Percentiles rank a stretch among this genome's conserved stretches.
These are phyloP conservation scores for Agriopis leucophaearia DNA, from an alignment of 2,888 invertebrate species.

Conservation along the genomic window DNA sequence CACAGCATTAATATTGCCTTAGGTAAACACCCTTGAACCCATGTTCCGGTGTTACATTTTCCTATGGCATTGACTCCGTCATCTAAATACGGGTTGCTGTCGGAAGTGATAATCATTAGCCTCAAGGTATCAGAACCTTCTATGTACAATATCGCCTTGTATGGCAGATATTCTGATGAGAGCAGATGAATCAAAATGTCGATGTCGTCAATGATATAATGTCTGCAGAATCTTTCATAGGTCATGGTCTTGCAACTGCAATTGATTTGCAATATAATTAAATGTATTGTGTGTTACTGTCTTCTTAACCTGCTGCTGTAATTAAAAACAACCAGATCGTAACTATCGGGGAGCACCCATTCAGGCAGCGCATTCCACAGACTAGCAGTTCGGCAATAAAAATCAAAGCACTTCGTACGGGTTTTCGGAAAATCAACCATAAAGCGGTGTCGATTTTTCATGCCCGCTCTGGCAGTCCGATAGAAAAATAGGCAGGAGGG, in stretches of 20 bases:
- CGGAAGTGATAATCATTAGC: conserved; percentile 41
- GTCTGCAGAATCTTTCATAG: conserved; percentile 13
- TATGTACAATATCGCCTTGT: conserved; percentile 38
- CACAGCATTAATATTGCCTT: neutral
- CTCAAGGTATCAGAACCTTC: conserved; percentile 37
- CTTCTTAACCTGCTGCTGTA: no score
- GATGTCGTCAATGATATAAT: conserved; percentile 23
- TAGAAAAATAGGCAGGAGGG: no score
- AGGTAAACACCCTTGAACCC: conserved; percentile 19
- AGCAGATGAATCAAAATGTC: conserved; percentile 1
- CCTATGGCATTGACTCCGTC: conserved; percentile 36
- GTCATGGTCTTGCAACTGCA: conserved; percentile 11
- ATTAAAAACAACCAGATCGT: no score
- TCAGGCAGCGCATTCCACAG: no score
- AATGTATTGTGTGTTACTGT: neutral
- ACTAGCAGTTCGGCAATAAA: no score
- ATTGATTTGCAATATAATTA: neutral
- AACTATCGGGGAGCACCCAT: no score
- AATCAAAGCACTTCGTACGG: no score
- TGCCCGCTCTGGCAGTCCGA: no score
- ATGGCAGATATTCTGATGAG: conserved; percentile 33
- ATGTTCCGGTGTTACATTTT: conserved; percentile 34
- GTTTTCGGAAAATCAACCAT: no score
- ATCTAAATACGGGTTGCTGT: conserved; percentile 46
- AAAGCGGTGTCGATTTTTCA: no score